Evolutionary conservation across 2,113 vertebrate species (phyloP), one percentile per base, ranked within the genome.

Genomic region (Albula goreensis): DNA sequence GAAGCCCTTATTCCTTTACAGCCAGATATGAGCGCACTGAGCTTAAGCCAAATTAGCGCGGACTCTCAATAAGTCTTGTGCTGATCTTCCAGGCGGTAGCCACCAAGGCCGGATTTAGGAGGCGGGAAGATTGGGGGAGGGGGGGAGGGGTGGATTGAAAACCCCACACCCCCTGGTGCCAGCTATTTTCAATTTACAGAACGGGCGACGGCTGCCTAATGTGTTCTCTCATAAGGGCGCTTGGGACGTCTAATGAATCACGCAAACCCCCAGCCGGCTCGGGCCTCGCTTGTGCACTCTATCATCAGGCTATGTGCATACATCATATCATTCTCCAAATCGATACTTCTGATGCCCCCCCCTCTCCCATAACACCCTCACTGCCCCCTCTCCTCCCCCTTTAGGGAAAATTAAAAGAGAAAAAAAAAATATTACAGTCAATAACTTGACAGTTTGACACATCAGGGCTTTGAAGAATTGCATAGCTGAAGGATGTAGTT

Each of bases 281-380:
- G 74, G 83, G 82, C 87, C 41, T 51, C 52, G 88, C 88, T 89
- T 93, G 87, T 86, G 91, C 94, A 89, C 88, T 88, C 85, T 79
- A 86, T 88, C 89, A 90, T 90, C 31, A 83, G 90, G 85, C 89
- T 51, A 5, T 90, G 88, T 90, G 89, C 86, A 91, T 91, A 88
- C 90, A 88, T 93, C 88, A 91, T 87, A 88, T 89, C 15, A n/a
- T 81, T 87, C 85, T 57, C 85, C 50, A 1, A 25, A 90, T 90
- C 86, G 85, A 92, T 93, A 92, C 90, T 89, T 92, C 87, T 89
- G 89, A 81, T 0, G 56, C 86, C 87, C 77, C 88, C 89, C 91
- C 89, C 25, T 82, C 50, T 79, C 77, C 48, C 41, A 56, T 63
- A 31, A 50, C 66, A 70, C 74, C 82, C 82, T 25, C 83, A 52